A percentile compares a stretch with the other conserved stretches of the same genome.
Evolutionary conservation across 2,797 vertebrate genomes (phyloP).

Genomic region (Oryzias sinensis): DNA sequence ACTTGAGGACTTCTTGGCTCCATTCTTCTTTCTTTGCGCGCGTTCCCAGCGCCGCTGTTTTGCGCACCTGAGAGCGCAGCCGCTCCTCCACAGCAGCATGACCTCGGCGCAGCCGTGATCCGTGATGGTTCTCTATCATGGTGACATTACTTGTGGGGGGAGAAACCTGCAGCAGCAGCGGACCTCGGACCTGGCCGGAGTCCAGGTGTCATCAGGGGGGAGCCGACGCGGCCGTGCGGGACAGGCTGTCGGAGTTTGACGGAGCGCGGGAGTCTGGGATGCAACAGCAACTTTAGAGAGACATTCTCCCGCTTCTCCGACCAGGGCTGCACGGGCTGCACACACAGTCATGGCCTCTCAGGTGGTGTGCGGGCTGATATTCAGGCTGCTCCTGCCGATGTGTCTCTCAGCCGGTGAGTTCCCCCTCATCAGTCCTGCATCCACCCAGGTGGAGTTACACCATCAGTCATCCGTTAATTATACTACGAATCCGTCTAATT

Average conservation of each 20-base stretch:
- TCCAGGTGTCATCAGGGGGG: slow-evolving; percentile 44
- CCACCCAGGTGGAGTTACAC: not conserved
- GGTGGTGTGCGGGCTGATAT: slow-evolving; percentile 92
- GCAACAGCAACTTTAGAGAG: slow-evolving; percentile 50
- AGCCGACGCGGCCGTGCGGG: slow-evolving; percentile 49
- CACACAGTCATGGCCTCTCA: slow-evolving; percentile 87
- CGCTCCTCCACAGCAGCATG: slow-evolving; percentile 29
- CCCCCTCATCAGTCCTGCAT: no score
- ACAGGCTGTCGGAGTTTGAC: slow-evolving; percentile 63
- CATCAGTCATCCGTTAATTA: no score
- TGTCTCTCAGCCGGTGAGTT: slow-evolving; percentile 91
- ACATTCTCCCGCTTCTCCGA: slow-evolving; percentile 29
- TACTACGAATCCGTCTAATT: no score
- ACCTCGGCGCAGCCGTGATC: slow-evolving; percentile 1
- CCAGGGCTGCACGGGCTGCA: slow-evolving; percentile 38
- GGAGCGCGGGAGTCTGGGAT: slow-evolving; percentile 63
- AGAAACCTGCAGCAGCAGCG: slow-evolving; percentile 31
- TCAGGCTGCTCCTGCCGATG: slow-evolving; percentile 90
- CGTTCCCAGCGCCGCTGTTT: slow-evolving; percentile 14
- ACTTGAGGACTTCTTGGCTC: slow-evolving; percentile 57
- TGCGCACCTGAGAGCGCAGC: slow-evolving; percentile 45
- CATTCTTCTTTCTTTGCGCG: slow-evolving; percentile 40
- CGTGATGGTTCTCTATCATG: slow-evolving; percentile 16
- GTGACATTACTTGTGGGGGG: slow-evolving; percentile 18
- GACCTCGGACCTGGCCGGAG: slow-evolving; percentile 29